These are phyloP conservation scores for Myotis brandtii DNA, from an alignment of 2,113 vertebrate species.

Conservation along the genomic window DNA sequence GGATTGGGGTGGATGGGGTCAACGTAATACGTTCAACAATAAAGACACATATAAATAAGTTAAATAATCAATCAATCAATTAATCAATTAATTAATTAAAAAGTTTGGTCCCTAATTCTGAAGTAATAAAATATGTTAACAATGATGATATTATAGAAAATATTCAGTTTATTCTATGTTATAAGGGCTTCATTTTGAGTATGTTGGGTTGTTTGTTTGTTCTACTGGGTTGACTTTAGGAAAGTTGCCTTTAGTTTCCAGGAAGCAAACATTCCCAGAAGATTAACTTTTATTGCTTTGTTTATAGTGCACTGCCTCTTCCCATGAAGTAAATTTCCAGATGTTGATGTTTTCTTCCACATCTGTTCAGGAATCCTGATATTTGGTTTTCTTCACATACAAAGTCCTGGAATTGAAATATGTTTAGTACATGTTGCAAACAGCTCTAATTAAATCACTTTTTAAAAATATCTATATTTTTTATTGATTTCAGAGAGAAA, in stretches of 20 bases:
- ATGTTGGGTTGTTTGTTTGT: not conserved
- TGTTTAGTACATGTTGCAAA: not conserved
- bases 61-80: too few species aligned
- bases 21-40: too few species aligned
- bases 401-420: not conserved
- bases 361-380: conserved; percentile 28
- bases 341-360: not conserved
- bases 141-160: not conserved
- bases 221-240: conserved; percentile 25
- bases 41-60: too few species aligned
- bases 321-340: not conserved
- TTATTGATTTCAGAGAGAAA: too few species aligned
- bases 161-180: not conserved
- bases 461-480: too few species aligned
- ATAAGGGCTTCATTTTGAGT: not conserved
- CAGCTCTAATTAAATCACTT: not conserved
- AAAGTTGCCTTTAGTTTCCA: conserved; percentile 45
- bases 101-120: not conserved
- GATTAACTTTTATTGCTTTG: not conserved
- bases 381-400: not conserved
- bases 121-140: not conserved
- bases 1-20: too few species aligned
- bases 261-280: conserved; percentile 17
- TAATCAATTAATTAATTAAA: too few species aligned
- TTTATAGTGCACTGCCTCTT: not conserved